Percentiles rank a stretch among this genome's conserved stretches.
These are phyloP conservation scores for Phylloscopus whistleri DNA, from an alignment of 2,113 vertebrate species.

Conservation along the genomic window DNA sequence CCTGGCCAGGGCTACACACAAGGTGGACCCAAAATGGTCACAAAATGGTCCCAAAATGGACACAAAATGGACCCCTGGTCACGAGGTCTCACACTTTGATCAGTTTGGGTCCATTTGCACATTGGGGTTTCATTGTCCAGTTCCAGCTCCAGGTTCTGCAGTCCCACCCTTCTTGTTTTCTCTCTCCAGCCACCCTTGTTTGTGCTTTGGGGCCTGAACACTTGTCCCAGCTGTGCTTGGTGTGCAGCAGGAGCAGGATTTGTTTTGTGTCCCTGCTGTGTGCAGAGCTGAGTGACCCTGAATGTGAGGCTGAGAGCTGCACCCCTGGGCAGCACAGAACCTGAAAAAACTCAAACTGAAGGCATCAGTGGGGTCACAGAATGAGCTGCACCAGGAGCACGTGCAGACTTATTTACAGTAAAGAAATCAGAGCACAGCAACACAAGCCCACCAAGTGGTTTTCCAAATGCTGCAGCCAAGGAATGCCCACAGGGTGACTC, in stretches of 20 bases:
- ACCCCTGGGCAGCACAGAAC: background rate
- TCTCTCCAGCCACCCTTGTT: no score
- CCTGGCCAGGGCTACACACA: background rate
- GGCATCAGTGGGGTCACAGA: background rate
- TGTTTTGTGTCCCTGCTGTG: no score
- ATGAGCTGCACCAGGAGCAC: background rate
- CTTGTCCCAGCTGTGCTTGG: no score
- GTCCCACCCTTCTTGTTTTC: no score
- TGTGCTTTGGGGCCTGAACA: no score
- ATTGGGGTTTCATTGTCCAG: no score
- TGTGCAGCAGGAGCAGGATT: no score
- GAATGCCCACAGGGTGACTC: constrained; percentile 5
- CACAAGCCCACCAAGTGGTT: background rate
- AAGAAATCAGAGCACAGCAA: background rate
- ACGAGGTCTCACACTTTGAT: no score
- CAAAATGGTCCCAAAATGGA: background rate
- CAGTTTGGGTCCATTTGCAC: no score
- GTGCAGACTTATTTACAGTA: background rate
- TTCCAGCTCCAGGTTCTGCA: no score
- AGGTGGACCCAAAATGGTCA: background rate
- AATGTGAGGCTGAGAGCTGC: background rate
- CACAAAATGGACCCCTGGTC: no score
- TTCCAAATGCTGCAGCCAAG: background rate
- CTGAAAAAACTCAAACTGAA: accelerated
- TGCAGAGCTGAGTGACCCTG: no score